Percentiles rank a stretch among this genome's conserved stretches.
phyloP scores from a whole-genome alignment of 2,113 vertebrate genomes.

The Proteles cristata region DNA sequence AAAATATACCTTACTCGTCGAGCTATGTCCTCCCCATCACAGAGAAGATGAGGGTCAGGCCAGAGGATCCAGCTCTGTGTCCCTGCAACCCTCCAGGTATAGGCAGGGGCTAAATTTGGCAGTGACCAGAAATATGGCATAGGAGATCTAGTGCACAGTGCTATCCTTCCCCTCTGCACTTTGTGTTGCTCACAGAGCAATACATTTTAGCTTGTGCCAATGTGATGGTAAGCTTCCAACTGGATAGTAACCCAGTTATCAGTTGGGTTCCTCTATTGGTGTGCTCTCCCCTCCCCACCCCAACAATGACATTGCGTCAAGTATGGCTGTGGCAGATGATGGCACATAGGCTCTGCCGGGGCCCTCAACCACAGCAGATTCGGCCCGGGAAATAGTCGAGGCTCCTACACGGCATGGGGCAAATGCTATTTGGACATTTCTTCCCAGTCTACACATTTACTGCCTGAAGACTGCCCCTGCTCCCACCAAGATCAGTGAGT shows the following conservation, averaged over 20 bases:
- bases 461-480: neutral
- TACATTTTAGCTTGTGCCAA: neutral
- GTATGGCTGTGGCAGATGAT: neutral
- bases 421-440: neutral
- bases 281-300: neutral
- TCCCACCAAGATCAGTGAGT: neutral
- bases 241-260: neutral
- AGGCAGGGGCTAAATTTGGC: neutral
- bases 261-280: neutral
- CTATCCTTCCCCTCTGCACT: too few species aligned
- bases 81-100: neutral
- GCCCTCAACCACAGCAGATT: neutral
- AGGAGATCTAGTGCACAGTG: neutral
- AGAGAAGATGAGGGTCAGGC: neutral
- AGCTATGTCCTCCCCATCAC: neutral
- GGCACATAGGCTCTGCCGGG: neutral
- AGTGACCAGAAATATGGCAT: rapidly evolving
- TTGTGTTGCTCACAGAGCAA: neutral
- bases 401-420: neutral
- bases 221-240: neutral
- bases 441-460: neutral
- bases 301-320: neutral
- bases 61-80: neutral
- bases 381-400: neutral
- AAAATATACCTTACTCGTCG: neutral